A percentile compares a stretch with the other conserved stretches of the same genome.
Conservation (phyloP, 2,797 vertebrate species). For the Netta rufina region DNA sequence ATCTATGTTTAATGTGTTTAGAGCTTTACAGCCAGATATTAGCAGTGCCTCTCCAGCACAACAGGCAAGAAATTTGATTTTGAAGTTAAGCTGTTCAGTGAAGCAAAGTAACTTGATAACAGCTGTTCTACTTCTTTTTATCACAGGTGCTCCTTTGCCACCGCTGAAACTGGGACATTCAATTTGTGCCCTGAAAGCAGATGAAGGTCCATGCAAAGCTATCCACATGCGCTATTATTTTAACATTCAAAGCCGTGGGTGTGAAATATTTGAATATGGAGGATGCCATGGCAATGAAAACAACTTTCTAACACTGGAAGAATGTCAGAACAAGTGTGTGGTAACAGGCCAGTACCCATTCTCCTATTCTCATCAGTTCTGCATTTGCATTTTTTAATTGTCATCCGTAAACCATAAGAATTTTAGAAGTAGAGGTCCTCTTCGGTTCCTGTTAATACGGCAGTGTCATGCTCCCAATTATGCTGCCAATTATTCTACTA, state of each 20-base stretch:
- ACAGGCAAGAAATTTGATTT: not conserved
- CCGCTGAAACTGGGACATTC: conserved; percentile 80
- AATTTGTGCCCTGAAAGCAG: conserved; percentile 85
- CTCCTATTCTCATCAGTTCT: not conserved
- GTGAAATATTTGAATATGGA: conserved; percentile 87
- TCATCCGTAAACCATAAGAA: not conserved
- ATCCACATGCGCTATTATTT: conserved; percentile 83
- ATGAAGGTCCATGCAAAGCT: conserved; percentile 87
- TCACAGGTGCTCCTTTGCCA: conserved; percentile 38
- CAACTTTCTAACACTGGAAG: conserved; percentile 84
- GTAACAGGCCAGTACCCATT: conserved; percentile 79
- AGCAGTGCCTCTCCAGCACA: not conserved
- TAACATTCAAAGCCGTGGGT: conserved; percentile 78
- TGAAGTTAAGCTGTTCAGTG: not conserved
- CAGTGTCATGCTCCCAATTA: not conserved
- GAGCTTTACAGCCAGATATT: not conserved
- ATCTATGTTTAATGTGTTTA: not conserved
- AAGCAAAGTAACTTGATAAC: not conserved
- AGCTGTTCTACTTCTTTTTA: not conserved
- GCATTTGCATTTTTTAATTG: not conserved
- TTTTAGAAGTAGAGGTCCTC: not conserved
- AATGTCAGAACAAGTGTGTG: conserved; percentile 84
- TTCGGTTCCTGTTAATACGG: not conserved
- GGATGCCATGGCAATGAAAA: conserved; percentile 91
- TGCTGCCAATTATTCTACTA: not conserved